Evolutionary conservation across 2,888 invertebrate species (phyloP).

Genomic region (Drosophila paracracens): DNA sequence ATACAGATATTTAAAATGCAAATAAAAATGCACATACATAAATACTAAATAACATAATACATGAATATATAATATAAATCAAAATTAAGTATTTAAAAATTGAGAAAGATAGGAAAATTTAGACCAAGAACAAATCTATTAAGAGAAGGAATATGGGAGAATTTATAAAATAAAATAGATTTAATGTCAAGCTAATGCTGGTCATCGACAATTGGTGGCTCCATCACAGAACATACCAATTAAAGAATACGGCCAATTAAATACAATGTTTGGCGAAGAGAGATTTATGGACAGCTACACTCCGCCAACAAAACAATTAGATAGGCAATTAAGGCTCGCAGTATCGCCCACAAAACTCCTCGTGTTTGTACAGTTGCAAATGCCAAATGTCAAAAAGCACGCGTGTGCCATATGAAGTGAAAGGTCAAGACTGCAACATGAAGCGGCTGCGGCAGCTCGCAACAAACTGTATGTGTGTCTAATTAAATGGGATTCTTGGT

Average conservation of each 20-base stretch:
- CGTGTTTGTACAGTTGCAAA: conserved; percentile 21
- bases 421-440: conserved; percentile 56
- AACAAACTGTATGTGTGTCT: conserved; percentile 28
- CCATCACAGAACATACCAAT: background rate
- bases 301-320: conserved; percentile 57
- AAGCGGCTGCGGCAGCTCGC: background rate
- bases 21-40: background rate
- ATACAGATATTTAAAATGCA: background rate
- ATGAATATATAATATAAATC: background rate
- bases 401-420: conserved; percentile 27
- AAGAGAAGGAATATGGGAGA: background rate
- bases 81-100: background rate
- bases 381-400: conserved; percentile 55
- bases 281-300: background rate
- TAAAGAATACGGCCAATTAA: conserved; percentile 27
- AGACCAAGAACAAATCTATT: background rate
- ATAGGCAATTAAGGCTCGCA: conserved; percentile 13
- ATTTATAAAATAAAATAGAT: background rate
- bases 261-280: conserved; percentile 4
- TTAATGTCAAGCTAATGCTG: background rate
- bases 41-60: background rate
- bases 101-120: background rate
- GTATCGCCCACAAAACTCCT: conserved; percentile 13
- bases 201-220: background rate
- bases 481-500: conserved; percentile 35